Conservation (phyloP, 2,888 invertebrate species). For the Drosophila barbarae region DNA sequence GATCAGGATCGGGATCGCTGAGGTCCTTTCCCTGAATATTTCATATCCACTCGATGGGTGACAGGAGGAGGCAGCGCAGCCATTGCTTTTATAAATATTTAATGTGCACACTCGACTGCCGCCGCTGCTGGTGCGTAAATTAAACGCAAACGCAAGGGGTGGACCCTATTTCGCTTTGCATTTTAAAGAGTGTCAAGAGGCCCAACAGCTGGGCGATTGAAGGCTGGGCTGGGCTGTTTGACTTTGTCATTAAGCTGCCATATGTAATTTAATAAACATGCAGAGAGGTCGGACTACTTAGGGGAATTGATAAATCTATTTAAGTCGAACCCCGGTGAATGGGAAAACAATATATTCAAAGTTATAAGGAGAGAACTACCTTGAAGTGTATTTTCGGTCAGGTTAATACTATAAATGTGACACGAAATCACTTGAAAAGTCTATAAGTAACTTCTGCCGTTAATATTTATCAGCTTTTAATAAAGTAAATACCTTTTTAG, state of each 20-base stretch:
- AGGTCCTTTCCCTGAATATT: constrained; percentile 35
- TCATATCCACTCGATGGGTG: constrained; percentile 24
- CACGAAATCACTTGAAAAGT: background rate
- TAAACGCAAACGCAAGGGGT: constrained; percentile 19
- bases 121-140: constrained; percentile 33
- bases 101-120: constrained; percentile 40
- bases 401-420: constrained; percentile 1
- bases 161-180: constrained; percentile 35
- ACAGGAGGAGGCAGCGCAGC: constrained; percentile 17
- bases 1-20: constrained; percentile 1
- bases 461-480: background rate
- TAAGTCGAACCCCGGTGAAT: background rate
- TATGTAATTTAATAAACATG: constrained; percentile 27
- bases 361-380: background rate
- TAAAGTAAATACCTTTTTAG: background rate
- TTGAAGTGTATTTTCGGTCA: constrained; percentile 1
- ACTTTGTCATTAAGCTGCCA: constrained; percentile 28
- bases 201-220: constrained; percentile 19
- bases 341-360: constrained; percentile 14
- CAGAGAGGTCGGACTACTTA: background rate
- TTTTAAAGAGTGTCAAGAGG: constrained; percentile 29
- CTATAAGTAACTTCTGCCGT: background rate
- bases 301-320: constrained; percentile 17
- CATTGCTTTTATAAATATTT: constrained; percentile 42
- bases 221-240: constrained; percentile 18